Conservation (phyloP, 2,888 invertebrate species). For the Junonia oenone region DNA sequence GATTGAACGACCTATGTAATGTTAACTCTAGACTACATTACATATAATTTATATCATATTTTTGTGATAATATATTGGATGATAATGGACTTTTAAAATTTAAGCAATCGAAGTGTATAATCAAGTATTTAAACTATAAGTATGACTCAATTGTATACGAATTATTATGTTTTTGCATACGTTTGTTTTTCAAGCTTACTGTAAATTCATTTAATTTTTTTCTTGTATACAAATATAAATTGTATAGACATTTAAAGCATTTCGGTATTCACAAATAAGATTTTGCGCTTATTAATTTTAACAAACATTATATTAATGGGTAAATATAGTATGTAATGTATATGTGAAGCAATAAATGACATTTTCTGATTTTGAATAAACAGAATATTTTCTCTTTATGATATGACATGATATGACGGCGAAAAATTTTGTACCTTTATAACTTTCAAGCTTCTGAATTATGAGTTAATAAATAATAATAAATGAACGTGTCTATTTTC, state of each 20-base stretch:
- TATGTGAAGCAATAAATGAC: conserved; percentile 6
- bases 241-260: conserved; percentile 25
- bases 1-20: conserved; percentile 44
- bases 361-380: conserved; percentile 6
- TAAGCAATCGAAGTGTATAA: background rate
- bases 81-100: conserved; percentile 18
- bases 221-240: conserved; percentile 12
- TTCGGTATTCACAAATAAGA: conserved; percentile 19
- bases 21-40: conserved; percentile 43
- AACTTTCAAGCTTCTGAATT: conserved; percentile 11
- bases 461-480: conserved; percentile 1
- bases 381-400: conserved; percentile 30
- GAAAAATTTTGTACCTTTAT: conserved; percentile 64
- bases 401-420: conserved; percentile 76
- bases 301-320: conserved; percentile 8
- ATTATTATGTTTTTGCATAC: background rate
- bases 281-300: conserved; percentile 8
- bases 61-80: conserved; percentile 28
- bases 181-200: background rate
- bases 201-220: background rate
- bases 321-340: conserved; percentile 11
- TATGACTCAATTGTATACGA: conserved; percentile 7
- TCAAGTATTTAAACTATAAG: background rate
- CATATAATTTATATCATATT: conserved; percentile 7
- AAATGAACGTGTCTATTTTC: conserved; percentile 4